Conservation (phyloP, 2,888 invertebrate species). For the Dryomyza anilis region DNA sequence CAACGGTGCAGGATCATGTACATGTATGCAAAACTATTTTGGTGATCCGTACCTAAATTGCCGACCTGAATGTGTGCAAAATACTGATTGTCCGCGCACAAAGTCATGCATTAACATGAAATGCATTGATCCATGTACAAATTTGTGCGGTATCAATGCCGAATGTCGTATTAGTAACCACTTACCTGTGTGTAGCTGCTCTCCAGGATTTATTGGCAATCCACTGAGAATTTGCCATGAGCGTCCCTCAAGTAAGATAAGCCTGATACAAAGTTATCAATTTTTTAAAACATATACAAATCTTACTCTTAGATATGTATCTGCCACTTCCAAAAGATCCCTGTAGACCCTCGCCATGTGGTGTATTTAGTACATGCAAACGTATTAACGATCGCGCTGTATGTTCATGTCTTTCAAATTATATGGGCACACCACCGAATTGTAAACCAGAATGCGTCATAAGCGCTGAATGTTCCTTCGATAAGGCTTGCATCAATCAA, state of each 20-base stretch:
- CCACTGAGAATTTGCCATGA: slow-evolving; percentile 76
- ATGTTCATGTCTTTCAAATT: slow-evolving; percentile 74
- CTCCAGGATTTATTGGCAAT: slow-evolving; percentile 77
- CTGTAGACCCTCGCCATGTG: slow-evolving; percentile 63
- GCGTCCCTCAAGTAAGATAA: slow-evolving; percentile 59
- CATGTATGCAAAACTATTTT: slow-evolving; percentile 79
- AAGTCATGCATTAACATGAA: slow-evolving; percentile 83
- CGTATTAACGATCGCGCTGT: slow-evolving; percentile 69
- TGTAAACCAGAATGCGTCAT: slow-evolving; percentile 80
- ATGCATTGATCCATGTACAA: slow-evolving; percentile 82
- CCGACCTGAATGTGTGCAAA: slow-evolving; percentile 86
- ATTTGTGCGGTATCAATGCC: slow-evolving; percentile 82
- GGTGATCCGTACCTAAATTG: slow-evolving; percentile 87
- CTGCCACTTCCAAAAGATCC: slow-evolving; percentile 58
- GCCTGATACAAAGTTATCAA: background rate
- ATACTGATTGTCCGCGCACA: slow-evolving; percentile 78
- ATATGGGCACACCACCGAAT: slow-evolving; percentile 74
- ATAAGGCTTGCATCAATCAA: slow-evolving; percentile 76
- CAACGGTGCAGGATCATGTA: slow-evolving; percentile 80
- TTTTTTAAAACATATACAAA: background rate
- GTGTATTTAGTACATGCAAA: slow-evolving; percentile 64
- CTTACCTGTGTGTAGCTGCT: slow-evolving; percentile 77
- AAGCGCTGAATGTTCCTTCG: slow-evolving; percentile 75
- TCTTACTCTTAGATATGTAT: slow-evolving; percentile 50
- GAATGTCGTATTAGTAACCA: slow-evolving; percentile 84